Conservation (phyloP, 2,113 vertebrate species). For the Gallinago jamesoni region DNA sequence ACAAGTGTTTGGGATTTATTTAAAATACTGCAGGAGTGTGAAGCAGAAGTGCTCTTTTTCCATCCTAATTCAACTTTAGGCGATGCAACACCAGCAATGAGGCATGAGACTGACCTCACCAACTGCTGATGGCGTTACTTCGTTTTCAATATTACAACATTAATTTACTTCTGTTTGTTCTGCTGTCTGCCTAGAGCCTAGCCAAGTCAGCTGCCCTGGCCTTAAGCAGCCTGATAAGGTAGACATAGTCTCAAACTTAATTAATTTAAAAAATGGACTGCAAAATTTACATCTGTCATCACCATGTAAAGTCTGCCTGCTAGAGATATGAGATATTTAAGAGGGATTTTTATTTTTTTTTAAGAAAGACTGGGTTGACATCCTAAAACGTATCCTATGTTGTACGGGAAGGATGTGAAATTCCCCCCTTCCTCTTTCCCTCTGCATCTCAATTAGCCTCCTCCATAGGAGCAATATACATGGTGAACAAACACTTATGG, state of each 20-base stretch:
- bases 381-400: background rate
- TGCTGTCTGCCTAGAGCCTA: background rate
- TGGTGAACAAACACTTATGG: accelerated
- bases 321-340: background rate
- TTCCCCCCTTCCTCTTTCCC: background rate
- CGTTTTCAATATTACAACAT: background rate
- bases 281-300: background rate
- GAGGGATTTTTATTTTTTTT: background rate
- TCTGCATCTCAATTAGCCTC: background rate
- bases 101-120: background rate
- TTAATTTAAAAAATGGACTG: background rate
- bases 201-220: background rate
- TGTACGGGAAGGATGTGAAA: background rate
- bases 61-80: background rate
- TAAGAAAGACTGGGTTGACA: background rate
- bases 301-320: background rate
- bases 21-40: background rate
- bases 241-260: background rate
- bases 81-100: background rate
- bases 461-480: background rate
- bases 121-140: background rate
- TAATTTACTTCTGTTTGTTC: background rate
- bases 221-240: background rate
- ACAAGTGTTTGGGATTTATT: background rate
- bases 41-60: background rate